Percentiles rank a stretch among this genome's conserved stretches.
These are phyloP conservation scores for Tragelaphus strepsiceros DNA, from an alignment of 2,113 vertebrate species.

Conservation along the genomic window DNA sequence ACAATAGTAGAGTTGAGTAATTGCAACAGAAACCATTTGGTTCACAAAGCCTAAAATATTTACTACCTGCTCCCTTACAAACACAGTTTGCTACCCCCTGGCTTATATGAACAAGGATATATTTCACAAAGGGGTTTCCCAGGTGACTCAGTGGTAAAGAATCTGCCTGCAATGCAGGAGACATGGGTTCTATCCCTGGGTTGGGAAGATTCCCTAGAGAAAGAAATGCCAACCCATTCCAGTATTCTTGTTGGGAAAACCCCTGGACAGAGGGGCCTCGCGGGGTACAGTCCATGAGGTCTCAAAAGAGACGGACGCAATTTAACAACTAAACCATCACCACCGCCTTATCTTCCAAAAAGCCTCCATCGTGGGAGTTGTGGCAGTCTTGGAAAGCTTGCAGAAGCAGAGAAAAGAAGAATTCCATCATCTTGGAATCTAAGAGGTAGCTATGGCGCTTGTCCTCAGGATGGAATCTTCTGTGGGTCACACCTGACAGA, in stretches of 20 bases:
- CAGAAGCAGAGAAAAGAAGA: neutral
- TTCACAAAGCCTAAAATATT: neutral
- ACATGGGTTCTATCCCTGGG: neutral
- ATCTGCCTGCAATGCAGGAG: neutral
- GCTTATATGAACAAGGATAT: neutral
- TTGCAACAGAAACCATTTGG: neutral
- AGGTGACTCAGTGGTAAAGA: neutral
- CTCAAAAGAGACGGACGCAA: rapidly evolving
- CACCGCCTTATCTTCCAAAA: neutral
- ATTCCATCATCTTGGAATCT: neutral
- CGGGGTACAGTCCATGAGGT: neutral
- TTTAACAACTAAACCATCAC: neutral
- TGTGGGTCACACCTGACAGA: neutral
- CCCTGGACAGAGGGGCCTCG: neutral
- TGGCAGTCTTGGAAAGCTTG: neutral
- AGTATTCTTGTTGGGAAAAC: neutral
- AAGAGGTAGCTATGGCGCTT: neutral
- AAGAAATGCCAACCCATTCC: neutral
- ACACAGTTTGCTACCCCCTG: neutral
- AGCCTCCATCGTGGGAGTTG: neutral
- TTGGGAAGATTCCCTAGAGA: neutral
- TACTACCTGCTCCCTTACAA: neutral
- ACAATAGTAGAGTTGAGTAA: no score
- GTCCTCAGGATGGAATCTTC: neutral
- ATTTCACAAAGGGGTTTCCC: neutral